Percentiles rank a stretch among this genome's conserved stretches.
These are phyloP conservation scores for Scaptomyza parva DNA, from an alignment of 2,888 invertebrate species.

Conservation along the genomic window DNA sequence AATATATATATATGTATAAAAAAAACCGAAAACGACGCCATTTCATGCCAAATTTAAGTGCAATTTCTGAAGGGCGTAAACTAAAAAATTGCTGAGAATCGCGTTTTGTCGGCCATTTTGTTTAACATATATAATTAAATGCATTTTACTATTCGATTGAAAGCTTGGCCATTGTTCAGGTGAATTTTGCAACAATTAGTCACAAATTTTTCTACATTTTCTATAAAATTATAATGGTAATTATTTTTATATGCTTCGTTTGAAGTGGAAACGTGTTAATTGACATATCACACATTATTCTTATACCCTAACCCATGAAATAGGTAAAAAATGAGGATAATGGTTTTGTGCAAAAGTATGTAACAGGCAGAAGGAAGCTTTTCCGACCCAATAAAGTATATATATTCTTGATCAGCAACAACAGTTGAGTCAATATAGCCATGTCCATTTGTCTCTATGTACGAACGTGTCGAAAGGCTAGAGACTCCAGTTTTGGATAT, in stretches of 20 bases:
- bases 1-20: no score
- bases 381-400: no score
- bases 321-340: no score
- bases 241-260: slow-evolving; percentile 50
- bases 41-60: slow-evolving; percentile 84
- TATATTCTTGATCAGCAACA: no score
- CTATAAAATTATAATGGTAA: slow-evolving; percentile 49
- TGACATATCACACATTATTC: slow-evolving; percentile 39
- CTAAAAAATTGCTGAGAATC: slow-evolving; percentile 50
- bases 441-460: no score
- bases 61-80: slow-evolving; percentile 77
- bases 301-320: no score
- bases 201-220: slow-evolving; percentile 34
- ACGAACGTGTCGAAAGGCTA: no score
- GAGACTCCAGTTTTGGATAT: no score
- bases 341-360: no score
- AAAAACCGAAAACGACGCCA: slow-evolving; percentile 59
- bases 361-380: no score
- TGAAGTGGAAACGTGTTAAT: slow-evolving; percentile 65
- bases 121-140: slow-evolving; percentile 16
- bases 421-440: no score
- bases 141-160: slow-evolving; percentile 29
- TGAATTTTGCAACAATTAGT: slow-evolving; percentile 39
- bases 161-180: slow-evolving; percentile 9
- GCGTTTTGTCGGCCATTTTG: slow-evolving; percentile 56